Base-by-base conservation (phyloP, 2,888 invertebrate species). In the Tuberolachnus salignus region DNA sequence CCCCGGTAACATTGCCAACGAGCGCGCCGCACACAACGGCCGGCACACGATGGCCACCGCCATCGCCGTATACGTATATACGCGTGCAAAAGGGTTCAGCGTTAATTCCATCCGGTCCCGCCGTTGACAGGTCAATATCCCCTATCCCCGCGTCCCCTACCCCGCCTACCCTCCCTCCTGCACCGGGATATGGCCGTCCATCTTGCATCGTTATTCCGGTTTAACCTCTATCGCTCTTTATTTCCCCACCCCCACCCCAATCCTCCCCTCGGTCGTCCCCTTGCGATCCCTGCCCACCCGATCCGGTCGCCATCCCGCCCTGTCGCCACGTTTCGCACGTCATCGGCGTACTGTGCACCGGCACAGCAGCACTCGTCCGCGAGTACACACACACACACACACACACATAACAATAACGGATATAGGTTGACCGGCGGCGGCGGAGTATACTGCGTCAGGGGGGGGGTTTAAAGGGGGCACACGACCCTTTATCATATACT, bases 91-190 rank as follows among this genome's bases (percentile, higher is more conserved):
- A 78, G 78, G 78, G 78, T 78, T 75, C 75, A 44, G 75, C 75
- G 26, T 75, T 78, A 78, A 78, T 69, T 78, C 78, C 78, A 61
- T 78, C 78, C 78, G 69, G 78, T 69, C 78, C 78, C 34, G 34
- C 42, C 59, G 78, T 78, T 69, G 78, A 78, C 78, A 69, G 78
- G 78, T 78, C 78, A 78, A 78, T 69, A 78, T 49, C 57, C 57
- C 55, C 75, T n/a, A n/a, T n/a, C 16, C 13, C 42, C 49, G 0
- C 3, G 4, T 16, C 55, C 26, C 74, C 6, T 21, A 1, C 61
- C 23, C 57, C 14, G 26, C 59, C 49, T 3, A 11, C 46, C 21
- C 14, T 44, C 64, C 34, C 42, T 21, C 3, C 34, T 6, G 34
- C 34, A 6, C n/a, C 34, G 64, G 42, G n/a, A 74, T 74, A 44